Conservation (phyloP, 2,113 vertebrate species). For the Mesoclemmys tuberculata region DNA sequence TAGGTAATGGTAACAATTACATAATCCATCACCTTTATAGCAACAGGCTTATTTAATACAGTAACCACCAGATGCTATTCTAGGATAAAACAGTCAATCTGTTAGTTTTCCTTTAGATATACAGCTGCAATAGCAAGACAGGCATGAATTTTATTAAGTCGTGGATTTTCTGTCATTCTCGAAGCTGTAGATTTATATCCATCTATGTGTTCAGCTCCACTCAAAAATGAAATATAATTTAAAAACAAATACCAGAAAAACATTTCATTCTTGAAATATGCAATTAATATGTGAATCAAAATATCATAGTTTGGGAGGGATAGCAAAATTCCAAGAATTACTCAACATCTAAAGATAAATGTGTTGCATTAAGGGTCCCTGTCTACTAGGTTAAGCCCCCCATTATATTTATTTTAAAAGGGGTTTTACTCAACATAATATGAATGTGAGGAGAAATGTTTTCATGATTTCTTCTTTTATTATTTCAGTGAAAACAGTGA, state of each 20-base stretch:
- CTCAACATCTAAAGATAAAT: slow-evolving; percentile 3
- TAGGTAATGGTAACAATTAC: background rate
- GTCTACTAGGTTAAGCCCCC: background rate
- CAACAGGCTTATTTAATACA: background rate
- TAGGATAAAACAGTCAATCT: background rate
- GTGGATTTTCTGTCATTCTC: background rate
- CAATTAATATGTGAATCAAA: background rate
- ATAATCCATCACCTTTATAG: background rate
- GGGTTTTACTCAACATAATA: background rate
- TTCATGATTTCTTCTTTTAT: background rate
- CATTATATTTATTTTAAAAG: background rate
- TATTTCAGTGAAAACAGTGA: background rate
- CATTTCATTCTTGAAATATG: background rate
- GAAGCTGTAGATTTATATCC: background rate
- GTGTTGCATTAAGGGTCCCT: background rate
- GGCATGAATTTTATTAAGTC: background rate
- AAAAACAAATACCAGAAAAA: background rate
- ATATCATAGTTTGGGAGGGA: background rate
- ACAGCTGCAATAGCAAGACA: background rate
- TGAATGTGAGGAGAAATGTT: background rate
- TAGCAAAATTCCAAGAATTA: background rate
- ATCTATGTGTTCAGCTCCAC: background rate
- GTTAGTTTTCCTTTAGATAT: background rate
- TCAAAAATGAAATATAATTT: background rate
- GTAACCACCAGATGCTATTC: background rate